phyloP scores from a whole-genome alignment of 2,113 vertebrate species.

The Tachysurus vachellii region DNA sequence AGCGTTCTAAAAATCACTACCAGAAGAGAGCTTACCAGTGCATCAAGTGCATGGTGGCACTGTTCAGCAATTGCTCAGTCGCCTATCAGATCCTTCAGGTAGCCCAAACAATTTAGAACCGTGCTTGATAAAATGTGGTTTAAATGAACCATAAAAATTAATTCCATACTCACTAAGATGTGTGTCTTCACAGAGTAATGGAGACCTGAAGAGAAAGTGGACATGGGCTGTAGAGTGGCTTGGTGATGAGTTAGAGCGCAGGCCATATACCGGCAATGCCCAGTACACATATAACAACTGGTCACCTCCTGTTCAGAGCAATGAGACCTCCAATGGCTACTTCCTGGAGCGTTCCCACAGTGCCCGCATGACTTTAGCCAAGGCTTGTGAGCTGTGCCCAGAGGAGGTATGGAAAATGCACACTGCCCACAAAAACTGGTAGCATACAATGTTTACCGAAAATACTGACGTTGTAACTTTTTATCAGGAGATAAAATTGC shows the following conservation, averaged over 20 bases:
- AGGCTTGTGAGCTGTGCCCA: conserved; percentile 98
- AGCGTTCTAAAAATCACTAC: conserved; percentile 99
- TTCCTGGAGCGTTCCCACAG: conserved; percentile 99
- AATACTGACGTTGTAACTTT: not conserved
- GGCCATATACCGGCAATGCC: conserved; percentile 95
- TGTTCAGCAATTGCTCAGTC: conserved; percentile 98
- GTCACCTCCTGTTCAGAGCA: conserved; percentile 98
- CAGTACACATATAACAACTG: conserved; percentile 99
- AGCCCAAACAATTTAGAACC: conserved; percentile 9
- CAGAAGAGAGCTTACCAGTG: conserved; percentile 99
- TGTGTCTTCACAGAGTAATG: conserved; percentile 83
- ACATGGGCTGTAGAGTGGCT: conserved; percentile 99
- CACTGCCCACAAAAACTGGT: not conserved
- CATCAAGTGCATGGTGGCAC: conserved; percentile 99
- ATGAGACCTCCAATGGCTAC: conserved; percentile 98
- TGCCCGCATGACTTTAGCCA: conserved; percentile 98
- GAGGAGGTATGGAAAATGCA: conserved; percentile 91
- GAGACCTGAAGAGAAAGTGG: conserved; percentile 98
- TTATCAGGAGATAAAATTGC: not conserved
- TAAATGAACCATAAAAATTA: not conserved
- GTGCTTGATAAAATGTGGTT: not conserved
- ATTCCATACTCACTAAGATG: not conserved
- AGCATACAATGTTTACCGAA: not conserved
- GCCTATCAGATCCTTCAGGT: conserved; percentile 99
- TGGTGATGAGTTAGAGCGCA: conserved; percentile 94